Base-by-base conservation (phyloP, 2,113 vertebrate genomes). In the Coracopsis vasa region DNA sequence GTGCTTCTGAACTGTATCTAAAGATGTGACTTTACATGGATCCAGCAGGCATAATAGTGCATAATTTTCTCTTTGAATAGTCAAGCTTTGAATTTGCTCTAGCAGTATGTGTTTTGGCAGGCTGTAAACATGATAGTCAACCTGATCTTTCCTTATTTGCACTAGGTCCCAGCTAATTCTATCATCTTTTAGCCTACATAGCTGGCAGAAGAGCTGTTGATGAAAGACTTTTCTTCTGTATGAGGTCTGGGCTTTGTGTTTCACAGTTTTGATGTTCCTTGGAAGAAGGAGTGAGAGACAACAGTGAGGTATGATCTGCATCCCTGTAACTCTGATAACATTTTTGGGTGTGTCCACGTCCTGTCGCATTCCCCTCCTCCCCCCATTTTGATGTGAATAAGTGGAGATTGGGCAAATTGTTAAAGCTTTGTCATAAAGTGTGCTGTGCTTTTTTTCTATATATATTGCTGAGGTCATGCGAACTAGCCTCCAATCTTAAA, bases 281-380 rank as follows among this genome's bases (percentile, higher is more conserved):
- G 71, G 75, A 25, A 66, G 28, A 28, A 28, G 31, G 13, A 1
- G 10, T 10, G 27, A 35, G 44, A 62, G 58, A 29, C 5, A 9
- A 8, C 35, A 21, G 31, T 1, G 2, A 56, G 33, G 58, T 53
- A 13, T 31, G 60, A 47, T n/a, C 53, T 67, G 53, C 29, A 19
- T 18, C 17, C 16, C 70, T 27, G 13, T 41, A 25, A 11, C 18
- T 24, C 33, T 5, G 16, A 21, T 28, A 5, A 11, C 0, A 1
- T 10, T 53, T 53, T 47, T 70, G 13, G 14, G 14, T 29, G 33
- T 58, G 56, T 35, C 56, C 21, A 24, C 23, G 13, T 58, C 2
- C 8, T n/a, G 13, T 58, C 14, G 20, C 54, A n/a, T 58, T 35
- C 33, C 6, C 21, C 33, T 58, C 56, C 21, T 58, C 9, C 56